A percentile compares a stretch with the other conserved stretches of the same genome.
These are phyloP conservation scores for Streblospio benedicti DNA, from an alignment of 1,140 invertebrate species.

Conservation along the genomic window DNA sequence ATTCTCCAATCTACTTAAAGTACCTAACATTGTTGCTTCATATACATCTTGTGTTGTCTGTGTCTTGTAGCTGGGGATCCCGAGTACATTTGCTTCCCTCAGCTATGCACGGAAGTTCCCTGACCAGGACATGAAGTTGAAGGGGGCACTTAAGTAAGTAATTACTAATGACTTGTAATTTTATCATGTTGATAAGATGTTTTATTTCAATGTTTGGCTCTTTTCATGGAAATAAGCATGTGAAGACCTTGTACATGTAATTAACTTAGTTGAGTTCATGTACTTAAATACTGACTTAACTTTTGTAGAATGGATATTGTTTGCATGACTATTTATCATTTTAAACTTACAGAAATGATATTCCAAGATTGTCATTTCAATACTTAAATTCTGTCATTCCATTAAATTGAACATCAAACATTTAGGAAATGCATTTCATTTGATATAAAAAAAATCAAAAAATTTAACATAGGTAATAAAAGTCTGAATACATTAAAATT, in stretches of 20 bases:
- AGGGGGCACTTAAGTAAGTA: conserved; percentile 65
- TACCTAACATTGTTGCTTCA: background rate
- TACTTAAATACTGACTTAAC: too few species aligned
- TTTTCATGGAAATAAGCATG: too few species aligned
- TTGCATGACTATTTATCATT: background rate
- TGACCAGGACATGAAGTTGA: conserved; percentile 64
- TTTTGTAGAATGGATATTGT: background rate
- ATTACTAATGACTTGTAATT: background rate
- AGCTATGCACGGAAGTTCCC: conserved; percentile 66
- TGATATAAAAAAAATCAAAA: too few species aligned
- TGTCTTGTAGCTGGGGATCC: conserved; percentile 58
- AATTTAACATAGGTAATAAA: too few species aligned
- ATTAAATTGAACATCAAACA: too few species aligned
- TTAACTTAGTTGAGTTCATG: too few species aligned
- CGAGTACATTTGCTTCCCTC: conserved; percentile 68
- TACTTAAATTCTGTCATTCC: too few species aligned
- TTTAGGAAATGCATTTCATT: too few species aligned
- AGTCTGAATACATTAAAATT: too few species aligned
- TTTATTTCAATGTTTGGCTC: background rate
- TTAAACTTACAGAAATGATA: background rate
- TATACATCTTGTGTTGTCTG: conserved; percentile 5
- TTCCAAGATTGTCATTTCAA: background rate
- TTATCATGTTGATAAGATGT: background rate
- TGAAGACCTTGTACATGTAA: too few species aligned
- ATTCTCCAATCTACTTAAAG: too few species aligned